A percentile compares a stretch with the other conserved stretches of the same genome.
These are phyloP conservation scores for Hemiprocne comata DNA, from an alignment of 2,113 vertebrate genomes.

Conservation along the genomic window DNA sequence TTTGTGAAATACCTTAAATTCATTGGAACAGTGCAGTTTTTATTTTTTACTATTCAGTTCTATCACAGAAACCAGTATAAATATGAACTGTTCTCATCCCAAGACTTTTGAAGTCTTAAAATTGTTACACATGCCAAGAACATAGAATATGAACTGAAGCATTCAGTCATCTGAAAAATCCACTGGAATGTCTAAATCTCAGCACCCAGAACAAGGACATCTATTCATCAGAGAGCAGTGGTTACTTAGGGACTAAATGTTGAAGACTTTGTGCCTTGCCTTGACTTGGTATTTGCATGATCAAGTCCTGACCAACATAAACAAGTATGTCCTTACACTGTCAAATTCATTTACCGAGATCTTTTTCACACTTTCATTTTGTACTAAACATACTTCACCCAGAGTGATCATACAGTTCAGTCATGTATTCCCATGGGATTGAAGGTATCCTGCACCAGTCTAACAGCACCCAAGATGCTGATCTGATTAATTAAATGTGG, in stretches of 20 bases:
- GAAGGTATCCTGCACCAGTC: background rate
- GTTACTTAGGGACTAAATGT: constrained; percentile 6
- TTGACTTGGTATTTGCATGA: constrained; percentile 2
- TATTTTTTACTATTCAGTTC: background rate
- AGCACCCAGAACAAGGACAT: constrained; percentile 6
- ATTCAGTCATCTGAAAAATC: constrained; percentile 41
- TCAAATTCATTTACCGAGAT: background rate
- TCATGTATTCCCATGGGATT: background rate
- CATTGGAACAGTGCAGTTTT: background rate
- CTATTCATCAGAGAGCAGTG: background rate
- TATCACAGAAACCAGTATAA: background rate
- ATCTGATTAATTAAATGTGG: background rate
- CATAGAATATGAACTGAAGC: background rate
- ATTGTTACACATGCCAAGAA: background rate
- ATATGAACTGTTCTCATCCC: background rate
- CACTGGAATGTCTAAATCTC: constrained; percentile 30
- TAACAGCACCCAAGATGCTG: background rate
- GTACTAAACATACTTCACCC: background rate
- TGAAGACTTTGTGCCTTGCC: constrained; percentile 14
- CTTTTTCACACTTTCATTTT: background rate
- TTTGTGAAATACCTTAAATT: background rate
- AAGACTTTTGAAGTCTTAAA: background rate
- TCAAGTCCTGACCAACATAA: background rate
- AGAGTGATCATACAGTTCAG: background rate
- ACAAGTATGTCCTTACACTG: background rate